phyloP scores from a whole-genome alignment of 2,888 invertebrate genomes.

The Cantharis flavilabris region DNA sequence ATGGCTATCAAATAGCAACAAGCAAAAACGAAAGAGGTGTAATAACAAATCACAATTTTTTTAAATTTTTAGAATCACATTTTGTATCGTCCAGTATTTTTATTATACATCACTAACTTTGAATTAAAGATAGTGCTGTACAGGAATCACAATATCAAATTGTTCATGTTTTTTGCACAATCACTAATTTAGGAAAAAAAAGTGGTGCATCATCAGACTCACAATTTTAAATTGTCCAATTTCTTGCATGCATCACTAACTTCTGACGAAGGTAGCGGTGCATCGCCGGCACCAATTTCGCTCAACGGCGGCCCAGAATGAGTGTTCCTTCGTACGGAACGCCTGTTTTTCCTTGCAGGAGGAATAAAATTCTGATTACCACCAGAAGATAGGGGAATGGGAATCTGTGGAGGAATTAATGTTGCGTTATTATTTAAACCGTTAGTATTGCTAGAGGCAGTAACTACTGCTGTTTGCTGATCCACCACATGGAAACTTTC shows the following conservation, averaged over 20 bases:
- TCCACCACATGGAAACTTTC: not conserved
- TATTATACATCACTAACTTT: not conserved
- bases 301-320: conserved; percentile 29
- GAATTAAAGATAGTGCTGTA: not conserved
- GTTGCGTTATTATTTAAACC: not conserved
- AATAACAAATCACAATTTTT: conserved; percentile 17
- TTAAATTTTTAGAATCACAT: not conserved
- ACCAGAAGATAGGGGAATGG: conserved; percentile 10
- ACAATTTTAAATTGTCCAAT: conserved; percentile 52
- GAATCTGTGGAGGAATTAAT: conserved; percentile 17
- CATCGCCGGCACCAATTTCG: conserved; percentile 55
- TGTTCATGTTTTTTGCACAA: not conserved
- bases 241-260: conserved; percentile 48
- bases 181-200: not conserved
- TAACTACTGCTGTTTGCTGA: not conserved
- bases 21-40: conserved; percentile 9
- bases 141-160: not conserved
- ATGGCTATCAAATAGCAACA: not conserved
- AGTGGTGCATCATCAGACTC: conserved; percentile 31
- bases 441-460: not conserved
- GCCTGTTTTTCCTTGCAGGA: conserved; percentile 35
- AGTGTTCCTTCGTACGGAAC: conserved; percentile 25
- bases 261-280: conserved; percentile 44
- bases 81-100: not conserved
- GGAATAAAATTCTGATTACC: conserved; percentile 38